phyloP scores from a whole-genome alignment of 2,113 vertebrate genomes.

The Crotophaga sulcirostris region DNA sequence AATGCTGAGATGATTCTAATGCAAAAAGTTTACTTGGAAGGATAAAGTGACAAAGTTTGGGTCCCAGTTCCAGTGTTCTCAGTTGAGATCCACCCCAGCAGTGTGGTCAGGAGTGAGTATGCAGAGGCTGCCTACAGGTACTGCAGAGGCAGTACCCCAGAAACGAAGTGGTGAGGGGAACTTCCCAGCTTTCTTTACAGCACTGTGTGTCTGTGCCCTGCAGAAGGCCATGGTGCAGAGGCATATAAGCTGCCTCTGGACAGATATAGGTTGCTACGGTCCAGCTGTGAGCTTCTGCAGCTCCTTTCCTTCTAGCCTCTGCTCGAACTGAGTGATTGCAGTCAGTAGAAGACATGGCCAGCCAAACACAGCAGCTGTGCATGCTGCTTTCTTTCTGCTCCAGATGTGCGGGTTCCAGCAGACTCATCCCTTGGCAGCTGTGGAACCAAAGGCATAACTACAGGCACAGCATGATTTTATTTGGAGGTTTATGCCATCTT shows the following conservation, averaged over 20 bases:
- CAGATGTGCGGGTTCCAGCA: background rate
- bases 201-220: background rate
- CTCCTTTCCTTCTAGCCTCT: background rate
- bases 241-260: fast-evolving
- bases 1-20: background rate
- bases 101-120: background rate
- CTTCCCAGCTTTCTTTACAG: background rate
- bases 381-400: background rate
- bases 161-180: fast-evolving
- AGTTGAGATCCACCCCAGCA: background rate
- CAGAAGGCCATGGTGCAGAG: background rate
- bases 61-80: background rate
- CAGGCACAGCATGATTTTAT: background rate
- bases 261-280: fast-evolving
- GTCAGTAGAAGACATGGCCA: background rate
- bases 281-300: background rate
- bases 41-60: background rate
- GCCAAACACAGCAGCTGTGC: background rate
- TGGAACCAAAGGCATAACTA: background rate
- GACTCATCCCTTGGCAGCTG: background rate
- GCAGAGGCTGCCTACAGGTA: background rate
- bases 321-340: fast-evolving
- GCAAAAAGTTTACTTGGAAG: background rate
- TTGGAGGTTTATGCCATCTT: background rate
- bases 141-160: background rate